Base-by-base conservation (phyloP, 2,888 invertebrate genomes). In the Carabus problematicus region DNA sequence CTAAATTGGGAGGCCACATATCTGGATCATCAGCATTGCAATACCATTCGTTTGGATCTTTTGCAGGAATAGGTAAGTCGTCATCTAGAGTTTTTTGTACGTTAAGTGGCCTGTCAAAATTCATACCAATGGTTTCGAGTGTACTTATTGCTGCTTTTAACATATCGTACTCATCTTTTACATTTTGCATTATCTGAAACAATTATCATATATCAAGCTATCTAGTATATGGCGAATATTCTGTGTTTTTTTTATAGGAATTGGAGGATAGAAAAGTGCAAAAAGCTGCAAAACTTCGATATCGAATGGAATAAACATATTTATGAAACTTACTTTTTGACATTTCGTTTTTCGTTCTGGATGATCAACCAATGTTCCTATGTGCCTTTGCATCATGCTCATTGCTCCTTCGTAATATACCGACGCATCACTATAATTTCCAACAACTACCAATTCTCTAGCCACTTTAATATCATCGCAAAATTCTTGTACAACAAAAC, bases 391-490 rank as follows among this genome's bases (percentile, higher is more conserved):
- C 76, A 98, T 91, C 86, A 96, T 94, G 81, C 95, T 94, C 70
- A 97, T 88, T 8, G 94, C 92, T 63, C 95, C 94, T 81, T 97
- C 94, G 80, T 97, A 97, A 82, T 96, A 97, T 70, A 97, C 93
- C 74, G 92, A 88, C 19, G 98, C 93, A 72, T 94, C 93, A 79
- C 98, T 97, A 80, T 98, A 98, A 83, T 97, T 95, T 18, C 98
- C 97, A 80, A 94, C 90, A 77, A 98, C 85, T 72, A 96, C 94
- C 91, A 93, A 94, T 85, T 98, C 97, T 78, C 98, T 87, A 70
- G 96, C 98, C 82, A 96, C 84, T 83, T 94, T 95, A 71, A 96
- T 93, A 85, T 96, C 97, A 85, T 97, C 96, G 85, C 91, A 92
- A 84, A 96, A 94, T 85, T 95, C 95, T 82, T 90, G 91, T 82